Percentiles rank a stretch among this genome's conserved stretches.
These are phyloP conservation scores for Psephotus haematonotus DNA, from an alignment of 2,113 vertebrate species.

Conservation along the genomic window DNA sequence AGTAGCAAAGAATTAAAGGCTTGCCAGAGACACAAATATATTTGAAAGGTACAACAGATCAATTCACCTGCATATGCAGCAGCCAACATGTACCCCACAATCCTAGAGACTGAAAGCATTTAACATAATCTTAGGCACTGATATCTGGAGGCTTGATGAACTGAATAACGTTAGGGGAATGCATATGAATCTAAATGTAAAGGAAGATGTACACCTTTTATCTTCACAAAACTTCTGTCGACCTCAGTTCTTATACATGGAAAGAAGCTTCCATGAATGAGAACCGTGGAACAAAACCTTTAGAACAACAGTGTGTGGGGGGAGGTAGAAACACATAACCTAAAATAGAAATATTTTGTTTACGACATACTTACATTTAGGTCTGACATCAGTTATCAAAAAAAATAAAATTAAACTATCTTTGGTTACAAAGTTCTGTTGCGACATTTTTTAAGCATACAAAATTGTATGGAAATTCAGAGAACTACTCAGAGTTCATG, in stretches of 20 bases:
- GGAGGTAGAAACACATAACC: background rate
- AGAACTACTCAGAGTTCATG: background rate
- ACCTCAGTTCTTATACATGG: background rate
- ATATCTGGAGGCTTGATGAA: background rate
- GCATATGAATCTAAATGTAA: background rate
- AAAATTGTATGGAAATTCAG: background rate
- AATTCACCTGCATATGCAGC: background rate
- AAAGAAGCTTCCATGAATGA: background rate
- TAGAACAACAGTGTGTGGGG: rapidly evolving
- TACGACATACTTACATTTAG: background rate
- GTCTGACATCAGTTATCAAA: background rate
- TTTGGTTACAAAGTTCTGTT: background rate
- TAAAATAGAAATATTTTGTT: background rate
- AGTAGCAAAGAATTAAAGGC: background rate
- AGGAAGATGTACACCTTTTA: background rate
- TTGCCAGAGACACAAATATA: background rate
- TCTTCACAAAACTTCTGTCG: background rate
- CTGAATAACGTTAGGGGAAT: rapidly evolving
- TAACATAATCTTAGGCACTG: background rate
- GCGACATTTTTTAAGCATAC: background rate
- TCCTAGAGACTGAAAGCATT: background rate
- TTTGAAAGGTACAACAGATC: background rate
- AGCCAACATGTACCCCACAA: rapidly evolving
- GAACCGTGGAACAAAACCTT: background rate
- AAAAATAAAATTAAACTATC: background rate